Evolutionary conservation across 2,797 vertebrate species (phyloP).

Genomic region (Neosilurus hyrtlii): DNA sequence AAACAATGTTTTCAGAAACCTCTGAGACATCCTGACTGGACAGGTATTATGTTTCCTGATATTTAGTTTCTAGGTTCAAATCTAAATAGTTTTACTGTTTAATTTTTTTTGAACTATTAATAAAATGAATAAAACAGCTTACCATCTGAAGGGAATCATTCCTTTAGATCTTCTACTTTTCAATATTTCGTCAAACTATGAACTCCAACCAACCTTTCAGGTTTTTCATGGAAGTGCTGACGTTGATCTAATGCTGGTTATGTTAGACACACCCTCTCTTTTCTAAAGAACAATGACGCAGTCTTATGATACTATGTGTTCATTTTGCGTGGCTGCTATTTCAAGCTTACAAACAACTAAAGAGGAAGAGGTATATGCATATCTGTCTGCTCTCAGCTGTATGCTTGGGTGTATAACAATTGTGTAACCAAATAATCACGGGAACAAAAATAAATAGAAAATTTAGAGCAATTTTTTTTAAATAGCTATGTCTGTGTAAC

Average conservation of each 20-base stretch:
- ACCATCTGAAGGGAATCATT: constrained; percentile 46
- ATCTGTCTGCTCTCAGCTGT: constrained; percentile 1
- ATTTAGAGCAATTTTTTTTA: not conserved
- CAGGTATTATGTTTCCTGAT: not conserved
- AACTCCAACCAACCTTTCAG: constrained; percentile 69
- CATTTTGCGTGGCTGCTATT: constrained; percentile 42
- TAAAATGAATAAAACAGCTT: constrained; percentile 29
- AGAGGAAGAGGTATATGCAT: constrained; percentile 11
- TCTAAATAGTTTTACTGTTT: not conserved
- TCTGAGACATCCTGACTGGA: not conserved
- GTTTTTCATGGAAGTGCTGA: constrained; percentile 67
- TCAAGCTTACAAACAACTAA: constrained; percentile 20
- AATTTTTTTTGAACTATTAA: not conserved
- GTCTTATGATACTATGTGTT: not conserved
- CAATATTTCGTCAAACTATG: constrained; percentile 4
- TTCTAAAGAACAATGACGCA: constrained; percentile 58
- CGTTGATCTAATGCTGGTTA: constrained; percentile 62
- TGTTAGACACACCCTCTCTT: constrained; percentile 63
- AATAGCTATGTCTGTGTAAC: not conserved
- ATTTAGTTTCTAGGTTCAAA: not conserved
- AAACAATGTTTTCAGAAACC: not conserved
- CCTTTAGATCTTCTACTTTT: constrained; percentile 8
- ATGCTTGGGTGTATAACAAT: constrained; percentile 5
- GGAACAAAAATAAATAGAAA: constrained; percentile 5
- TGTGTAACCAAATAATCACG: not conserved